Percentiles rank a stretch among this genome's conserved stretches.
These are phyloP conservation scores for Terebella lapidaria DNA, from an alignment of 2,888 invertebrate species.

Conservation along the genomic window DNA sequence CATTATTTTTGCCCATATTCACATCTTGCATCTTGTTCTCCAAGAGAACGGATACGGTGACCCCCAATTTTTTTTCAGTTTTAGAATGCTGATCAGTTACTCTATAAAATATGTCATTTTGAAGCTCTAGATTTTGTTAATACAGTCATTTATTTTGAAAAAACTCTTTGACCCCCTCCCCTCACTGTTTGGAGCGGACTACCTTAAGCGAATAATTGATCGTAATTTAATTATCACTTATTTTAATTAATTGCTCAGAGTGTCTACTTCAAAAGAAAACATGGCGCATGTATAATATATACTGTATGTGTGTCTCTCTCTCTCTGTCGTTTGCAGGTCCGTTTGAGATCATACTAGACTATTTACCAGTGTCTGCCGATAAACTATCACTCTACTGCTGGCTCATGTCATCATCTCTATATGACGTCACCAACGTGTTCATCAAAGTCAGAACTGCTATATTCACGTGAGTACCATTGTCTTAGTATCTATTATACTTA, in stretches of 20 bases:
- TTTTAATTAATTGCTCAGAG: background rate
- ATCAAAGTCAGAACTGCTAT: background rate
- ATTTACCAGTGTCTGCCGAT: background rate
- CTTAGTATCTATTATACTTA: background rate
- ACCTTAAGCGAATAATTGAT: background rate
- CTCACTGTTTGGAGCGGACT: too few relatives aligned
- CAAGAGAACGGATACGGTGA: too few relatives aligned
- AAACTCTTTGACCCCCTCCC: too few relatives aligned
- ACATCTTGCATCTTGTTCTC: too few relatives aligned
- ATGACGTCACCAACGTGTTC: background rate
- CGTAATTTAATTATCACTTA: background rate
- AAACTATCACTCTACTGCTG: background rate
- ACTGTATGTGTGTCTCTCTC: background rate
- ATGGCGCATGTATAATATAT: background rate
- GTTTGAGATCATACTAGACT: background rate
- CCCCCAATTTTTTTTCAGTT: too few relatives aligned
- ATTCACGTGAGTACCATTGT: background rate
- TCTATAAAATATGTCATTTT: too few relatives aligned
- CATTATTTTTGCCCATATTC: too few relatives aligned
- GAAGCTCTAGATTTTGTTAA: too few relatives aligned
- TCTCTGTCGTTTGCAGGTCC: background rate
- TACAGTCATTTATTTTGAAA: too few relatives aligned
- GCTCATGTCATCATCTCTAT: background rate
- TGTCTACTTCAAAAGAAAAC: background rate
- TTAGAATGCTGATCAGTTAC: too few relatives aligned